Conservation (phyloP, 2,113 vertebrate genomes). For the Psilopogon haemacephalus region DNA sequence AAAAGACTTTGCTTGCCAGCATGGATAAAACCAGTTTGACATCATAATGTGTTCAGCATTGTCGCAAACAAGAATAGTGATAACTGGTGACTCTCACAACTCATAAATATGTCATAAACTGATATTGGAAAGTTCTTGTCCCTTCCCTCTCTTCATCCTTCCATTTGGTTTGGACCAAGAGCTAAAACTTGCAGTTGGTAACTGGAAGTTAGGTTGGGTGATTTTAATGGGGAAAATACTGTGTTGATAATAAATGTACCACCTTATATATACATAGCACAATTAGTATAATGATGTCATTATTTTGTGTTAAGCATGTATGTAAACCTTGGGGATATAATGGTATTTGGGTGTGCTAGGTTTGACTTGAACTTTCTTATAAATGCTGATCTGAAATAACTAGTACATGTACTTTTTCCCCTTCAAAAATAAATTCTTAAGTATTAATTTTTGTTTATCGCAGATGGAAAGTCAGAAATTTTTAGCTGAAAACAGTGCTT, state of each 20-base stretch:
- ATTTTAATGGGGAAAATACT: not conserved
- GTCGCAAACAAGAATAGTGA: not conserved
- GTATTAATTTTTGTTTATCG: slow-evolving; percentile 45
- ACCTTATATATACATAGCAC: not conserved
- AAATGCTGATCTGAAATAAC: not conserved
- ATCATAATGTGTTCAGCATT: not conserved
- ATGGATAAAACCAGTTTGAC: not conserved
- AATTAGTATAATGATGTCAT: not conserved
- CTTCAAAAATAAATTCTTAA: not conserved
- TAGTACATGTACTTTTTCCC: not conserved
- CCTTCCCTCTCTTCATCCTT: not conserved
- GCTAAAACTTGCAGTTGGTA: not conserved
- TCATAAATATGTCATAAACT: not conserved
- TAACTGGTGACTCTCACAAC: not conserved
- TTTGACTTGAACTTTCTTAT: not conserved
- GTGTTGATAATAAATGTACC: not conserved
- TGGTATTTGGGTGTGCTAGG: not conserved
- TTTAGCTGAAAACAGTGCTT: slow-evolving; percentile 98
- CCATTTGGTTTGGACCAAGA: not conserved
- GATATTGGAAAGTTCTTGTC: not conserved
- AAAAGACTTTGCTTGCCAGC: not conserved
- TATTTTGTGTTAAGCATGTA: not conserved
- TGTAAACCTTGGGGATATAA: not conserved
- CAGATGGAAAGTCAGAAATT: slow-evolving; percentile 99
- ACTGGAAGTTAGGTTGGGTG: not conserved